phyloP scores from a whole-genome alignment of 2,888 invertebrate species.

The Escarpia spicata region DNA sequence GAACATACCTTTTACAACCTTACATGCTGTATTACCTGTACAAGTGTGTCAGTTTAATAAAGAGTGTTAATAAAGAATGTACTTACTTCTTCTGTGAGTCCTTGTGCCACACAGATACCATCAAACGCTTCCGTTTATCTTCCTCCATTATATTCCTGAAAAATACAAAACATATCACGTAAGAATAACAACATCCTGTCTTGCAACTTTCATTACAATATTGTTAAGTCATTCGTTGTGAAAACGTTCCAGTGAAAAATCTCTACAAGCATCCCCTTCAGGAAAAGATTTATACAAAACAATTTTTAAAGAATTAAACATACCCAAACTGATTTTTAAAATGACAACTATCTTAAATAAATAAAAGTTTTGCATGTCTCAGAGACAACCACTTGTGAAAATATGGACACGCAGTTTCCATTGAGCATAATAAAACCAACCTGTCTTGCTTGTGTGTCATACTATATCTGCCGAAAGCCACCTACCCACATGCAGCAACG shows the following conservation, averaged over 20 bases:
- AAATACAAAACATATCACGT: constrained; percentile 24
- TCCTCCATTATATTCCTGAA: constrained; percentile 55
- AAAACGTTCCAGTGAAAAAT: background rate
- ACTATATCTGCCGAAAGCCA: background rate
- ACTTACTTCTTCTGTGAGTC: constrained; percentile 52
- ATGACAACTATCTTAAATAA: no score
- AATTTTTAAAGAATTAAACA: background rate
- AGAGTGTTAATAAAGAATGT: background rate
- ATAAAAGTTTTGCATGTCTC: background rate
- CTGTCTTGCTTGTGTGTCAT: background rate
- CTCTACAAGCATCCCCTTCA: background rate
- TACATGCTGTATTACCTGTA: background rate
- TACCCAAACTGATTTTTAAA: no score
- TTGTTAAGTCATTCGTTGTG: background rate
- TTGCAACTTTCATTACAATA: background rate
- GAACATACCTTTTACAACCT: no score
- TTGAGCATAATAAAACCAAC: background rate
- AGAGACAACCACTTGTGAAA: background rate
- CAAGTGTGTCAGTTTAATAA: background rate
- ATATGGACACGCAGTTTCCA: no score
- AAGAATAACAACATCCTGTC: background rate
- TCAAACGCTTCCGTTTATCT: constrained; percentile 53
- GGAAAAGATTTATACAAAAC: background rate
- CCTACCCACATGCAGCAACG: background rate
- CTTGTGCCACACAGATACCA: constrained; percentile 57